Percentiles rank a stretch among this genome's conserved stretches.
Conservation (phyloP, 2,888 invertebrate genomes). For the Ischnura elegans region DNA sequence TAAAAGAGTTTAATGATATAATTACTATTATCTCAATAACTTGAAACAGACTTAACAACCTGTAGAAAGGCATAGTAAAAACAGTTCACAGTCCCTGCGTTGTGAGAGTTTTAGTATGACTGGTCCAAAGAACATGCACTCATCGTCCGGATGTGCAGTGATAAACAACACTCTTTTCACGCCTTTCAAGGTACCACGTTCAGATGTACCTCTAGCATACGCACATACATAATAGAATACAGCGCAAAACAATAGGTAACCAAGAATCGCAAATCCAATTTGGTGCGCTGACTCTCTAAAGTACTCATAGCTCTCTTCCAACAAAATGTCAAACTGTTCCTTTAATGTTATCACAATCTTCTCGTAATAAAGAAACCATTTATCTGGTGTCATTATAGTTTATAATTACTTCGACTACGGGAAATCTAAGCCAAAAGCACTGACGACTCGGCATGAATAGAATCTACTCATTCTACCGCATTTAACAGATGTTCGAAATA, state of each 20-base stretch:
- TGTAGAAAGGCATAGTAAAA: constrained; percentile 91
- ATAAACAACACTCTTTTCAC: constrained; percentile 87
- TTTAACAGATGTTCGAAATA: not conserved
- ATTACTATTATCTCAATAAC: constrained; percentile 47
- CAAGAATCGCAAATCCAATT: constrained; percentile 79
- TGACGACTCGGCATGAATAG: not conserved
- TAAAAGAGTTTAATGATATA: not conserved
- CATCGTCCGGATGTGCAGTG: constrained; percentile 98
- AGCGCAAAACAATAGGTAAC: constrained; percentile 80
- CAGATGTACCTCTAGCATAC: constrained; percentile 75
- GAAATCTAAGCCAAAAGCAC: not conserved
- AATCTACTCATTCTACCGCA: not conserved
- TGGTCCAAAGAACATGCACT: constrained; percentile 99
- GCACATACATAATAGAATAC: constrained; percentile 76
- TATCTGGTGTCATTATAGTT: constrained; percentile 50
- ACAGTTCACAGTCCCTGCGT: constrained; percentile 84
- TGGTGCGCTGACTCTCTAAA: constrained; percentile 81
- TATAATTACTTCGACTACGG: not conserved
- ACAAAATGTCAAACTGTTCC: constrained; percentile 66
- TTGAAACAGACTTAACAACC: constrained; percentile 79
- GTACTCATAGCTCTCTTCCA: constrained; percentile 74
- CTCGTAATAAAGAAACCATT: constrained; percentile 43
- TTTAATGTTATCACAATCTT: constrained; percentile 38
- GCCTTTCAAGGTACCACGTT: constrained; percentile 79
- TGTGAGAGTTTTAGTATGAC: constrained; percentile 85